Evolutionary conservation across 2,797 vertebrate genomes (phyloP), one percentile per base, ranked within the genome.

Genomic region (Pygocentrus nattereri): DNA sequence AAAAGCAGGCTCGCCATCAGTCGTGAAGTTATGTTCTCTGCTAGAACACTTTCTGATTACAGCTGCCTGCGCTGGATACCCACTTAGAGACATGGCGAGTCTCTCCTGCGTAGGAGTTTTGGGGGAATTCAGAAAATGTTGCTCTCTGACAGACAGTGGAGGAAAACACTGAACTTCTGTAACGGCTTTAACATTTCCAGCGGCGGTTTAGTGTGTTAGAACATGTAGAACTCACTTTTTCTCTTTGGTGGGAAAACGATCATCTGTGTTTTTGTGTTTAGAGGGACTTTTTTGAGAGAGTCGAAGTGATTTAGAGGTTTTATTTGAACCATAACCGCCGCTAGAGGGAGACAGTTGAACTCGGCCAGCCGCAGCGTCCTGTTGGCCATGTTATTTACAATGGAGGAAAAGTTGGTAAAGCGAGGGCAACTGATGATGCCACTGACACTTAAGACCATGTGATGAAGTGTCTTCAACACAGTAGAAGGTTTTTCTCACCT

Each of bases 81-180:
- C 71, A 19, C 54, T 52, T 54, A 65, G 67, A 41, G 25, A 73
- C 78, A 72, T 30, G 41, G 69, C 80, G 74, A 61, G 59, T 31
- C 84, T 86, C 73, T 85, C 80, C 84, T 86, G 85, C 88, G 93
- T 93, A 92, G 93, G 93, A 94, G 92, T 94, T 94, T 93, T 90
- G 90, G 93, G 93, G 93, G 93, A 94, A 95, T 95, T 95, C 93
- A 94, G 93, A 94, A 93, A 93, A 94, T 94, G 92, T 86, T 90
- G 89, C 84, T 87, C 88, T 92, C 86, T 84, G 72, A 84, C 77
- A 82, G 52, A 74, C 68, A 81, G 81, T 79, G 81, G 82, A 79
- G 56, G 87, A 82, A 85, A 83, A 74, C 65, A 52, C 82, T 59
- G 73, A 74, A 15, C 41, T n/a, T 7, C 38, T 58, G 21, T 4